Base-by-base conservation (phyloP, 1,140 invertebrate species). In the Dysdera silvatica region DNA sequence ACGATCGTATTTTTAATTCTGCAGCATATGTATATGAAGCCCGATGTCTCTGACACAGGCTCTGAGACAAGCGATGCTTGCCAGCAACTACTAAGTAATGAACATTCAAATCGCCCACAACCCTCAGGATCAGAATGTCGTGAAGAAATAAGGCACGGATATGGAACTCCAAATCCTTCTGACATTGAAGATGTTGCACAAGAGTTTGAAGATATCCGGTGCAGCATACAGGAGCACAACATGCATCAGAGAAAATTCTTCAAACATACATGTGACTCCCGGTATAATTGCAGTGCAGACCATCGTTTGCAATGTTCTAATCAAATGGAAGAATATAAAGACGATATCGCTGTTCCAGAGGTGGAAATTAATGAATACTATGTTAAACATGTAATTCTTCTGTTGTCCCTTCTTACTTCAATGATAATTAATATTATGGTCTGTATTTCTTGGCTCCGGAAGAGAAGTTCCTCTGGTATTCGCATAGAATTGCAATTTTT, bases 401-500 rank as follows among this genome's bases (percentile, higher is more conserved):
- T 95, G 12, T 83, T 96, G 35, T 77, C 89, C 0, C 78, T 93
- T 57, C 78, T 84, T 26, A 84, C 86, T 45, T 90, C 88, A 18
- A 94, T 95, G 86, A 91, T 94, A 77, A 84, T 94, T 68, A 89
- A 87, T 28, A 77, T 95, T 60, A 85, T 89, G 0, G 81, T 95
- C 55, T 91, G 86, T 31, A 81, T 89, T 16, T 94, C 91, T 85
- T 88, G 85, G 14, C 74, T 95, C 59, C 81, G 95, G 61, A 84
- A 86, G 79, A 88, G 91, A 72, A 82, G 88, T 70, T 83, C 88
- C 71, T 86, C 86, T 47, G 93, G 91, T 1, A 87, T 95, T 64
- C 95, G 91, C 74, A 82, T 95, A 0, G 91, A 95, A 77, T 77
- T 97, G 23, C 84, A 89, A 67, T 96, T 95, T 75, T 76, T 98